phyloP scores from a whole-genome alignment of 2,113 vertebrate genomes.

The Candoia aspera region DNA sequence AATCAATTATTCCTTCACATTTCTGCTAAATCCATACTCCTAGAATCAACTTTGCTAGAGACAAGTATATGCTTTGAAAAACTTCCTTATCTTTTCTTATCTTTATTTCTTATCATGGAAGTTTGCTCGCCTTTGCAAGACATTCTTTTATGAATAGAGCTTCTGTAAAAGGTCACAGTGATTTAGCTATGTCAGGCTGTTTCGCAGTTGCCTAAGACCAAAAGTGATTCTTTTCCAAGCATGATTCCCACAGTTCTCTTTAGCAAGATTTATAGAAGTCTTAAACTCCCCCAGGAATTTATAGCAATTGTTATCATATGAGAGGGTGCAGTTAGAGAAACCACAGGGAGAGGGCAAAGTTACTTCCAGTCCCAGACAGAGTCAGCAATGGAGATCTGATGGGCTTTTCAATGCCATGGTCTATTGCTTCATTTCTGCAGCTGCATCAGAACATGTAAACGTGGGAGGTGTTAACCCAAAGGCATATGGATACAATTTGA shows the following conservation, averaged over 20 bases:
- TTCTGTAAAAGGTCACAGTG: background rate
- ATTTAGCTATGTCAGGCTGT: background rate
- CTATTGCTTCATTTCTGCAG: background rate
- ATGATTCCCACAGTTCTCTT: background rate
- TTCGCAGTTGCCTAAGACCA: background rate
- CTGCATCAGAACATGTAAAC: background rate
- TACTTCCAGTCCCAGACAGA: background rate
- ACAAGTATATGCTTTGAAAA: background rate
- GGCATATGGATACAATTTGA: slow-evolving; percentile 10
- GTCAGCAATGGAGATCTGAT: background rate
- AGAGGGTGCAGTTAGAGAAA: background rate
- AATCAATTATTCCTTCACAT: background rate
- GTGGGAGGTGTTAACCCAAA: background rate
- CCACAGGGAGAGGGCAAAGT: background rate
- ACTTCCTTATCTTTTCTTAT: background rate
- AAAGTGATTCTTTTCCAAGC: background rate
- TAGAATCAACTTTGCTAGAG: background rate
- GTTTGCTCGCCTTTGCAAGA: background rate
- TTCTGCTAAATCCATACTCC: background rate
- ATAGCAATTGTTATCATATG: background rate
- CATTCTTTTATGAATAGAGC: background rate
- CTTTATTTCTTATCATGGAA: no score
- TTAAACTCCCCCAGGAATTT: background rate
- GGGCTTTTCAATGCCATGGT: background rate
- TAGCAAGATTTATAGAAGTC: background rate